Evolutionary conservation across 2,888 invertebrate genomes (phyloP).

Genomic region (Caenorhabditis japonica): DNA sequence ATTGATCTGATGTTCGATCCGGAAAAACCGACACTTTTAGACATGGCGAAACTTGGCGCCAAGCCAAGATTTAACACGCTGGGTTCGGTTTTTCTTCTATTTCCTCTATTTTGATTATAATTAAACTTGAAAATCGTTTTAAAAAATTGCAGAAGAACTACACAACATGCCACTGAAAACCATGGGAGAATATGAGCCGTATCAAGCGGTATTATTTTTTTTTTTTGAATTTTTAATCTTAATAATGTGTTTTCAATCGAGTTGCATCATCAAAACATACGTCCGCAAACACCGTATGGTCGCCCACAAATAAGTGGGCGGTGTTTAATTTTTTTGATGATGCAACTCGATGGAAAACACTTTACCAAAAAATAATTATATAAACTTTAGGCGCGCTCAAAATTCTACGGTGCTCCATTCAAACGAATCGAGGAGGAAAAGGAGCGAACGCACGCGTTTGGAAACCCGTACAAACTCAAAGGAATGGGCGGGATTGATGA

Average conservation of each 20-base stretch:
- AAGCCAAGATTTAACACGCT: constrained; percentile 33
- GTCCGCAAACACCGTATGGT: too few relatives aligned
- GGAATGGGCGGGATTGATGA: constrained; percentile 81
- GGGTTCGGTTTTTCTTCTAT: not conserved
- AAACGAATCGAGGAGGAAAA: constrained; percentile 45
- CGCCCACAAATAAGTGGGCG: too few relatives aligned
- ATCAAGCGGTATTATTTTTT: constrained; percentile 83
- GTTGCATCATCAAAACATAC: too few relatives aligned
- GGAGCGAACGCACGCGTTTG: constrained; percentile 94
- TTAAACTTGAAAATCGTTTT: constrained; percentile 9
- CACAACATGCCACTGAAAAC: constrained; percentile 95
- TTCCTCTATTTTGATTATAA: not conserved
- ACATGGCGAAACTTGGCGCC: constrained; percentile 37
- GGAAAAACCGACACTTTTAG: constrained; percentile 19
- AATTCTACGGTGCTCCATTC: constrained; percentile 33
- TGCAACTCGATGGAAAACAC: too few relatives aligned
- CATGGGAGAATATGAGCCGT: constrained; percentile 99
- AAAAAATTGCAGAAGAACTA: constrained; percentile 85
- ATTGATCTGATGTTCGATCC: constrained; percentile 79
- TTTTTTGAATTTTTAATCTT: not conserved
- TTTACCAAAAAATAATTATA: too few relatives aligned
- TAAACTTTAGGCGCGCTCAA: constrained; percentile 17
- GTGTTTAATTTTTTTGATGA: too few relatives aligned
- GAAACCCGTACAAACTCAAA: constrained; percentile 99
- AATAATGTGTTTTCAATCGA: too few relatives aligned